A percentile compares a stretch with the other conserved stretches of the same genome.
These are phyloP conservation scores for Miltochrista miniata DNA, from an alignment of 2,888 invertebrate genomes.

Conservation along the genomic window DNA sequence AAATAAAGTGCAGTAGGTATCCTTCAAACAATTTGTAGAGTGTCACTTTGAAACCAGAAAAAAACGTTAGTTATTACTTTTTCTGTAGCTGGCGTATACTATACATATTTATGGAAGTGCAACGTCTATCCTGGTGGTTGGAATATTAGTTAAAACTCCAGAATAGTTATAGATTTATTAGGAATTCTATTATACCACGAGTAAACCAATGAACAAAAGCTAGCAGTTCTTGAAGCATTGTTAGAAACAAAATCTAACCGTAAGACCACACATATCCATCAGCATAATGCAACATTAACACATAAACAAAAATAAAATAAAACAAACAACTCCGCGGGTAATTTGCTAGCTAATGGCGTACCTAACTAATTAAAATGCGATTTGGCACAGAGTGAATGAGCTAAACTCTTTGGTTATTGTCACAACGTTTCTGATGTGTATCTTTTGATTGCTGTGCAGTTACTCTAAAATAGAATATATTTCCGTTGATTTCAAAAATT, in stretches of 20 bases:
- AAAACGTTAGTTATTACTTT: too few relatives aligned
- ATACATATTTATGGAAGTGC: too few relatives aligned
- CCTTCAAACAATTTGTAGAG: not conserved
- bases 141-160: too few relatives aligned
- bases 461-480: constrained; percentile 21
- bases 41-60: too few relatives aligned
- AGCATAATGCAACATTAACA: constrained; percentile 71
- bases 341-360: constrained; percentile 76
- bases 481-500: constrained; percentile 39
- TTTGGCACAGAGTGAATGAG: constrained; percentile 64
- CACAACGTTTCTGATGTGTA: constrained; percentile 63
- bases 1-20: not conserved
- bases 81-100: too few relatives aligned
- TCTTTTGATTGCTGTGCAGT: constrained; percentile 52
- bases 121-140: too few relatives aligned
- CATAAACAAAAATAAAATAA: constrained; percentile 76
- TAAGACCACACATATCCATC: constrained; percentile 48
- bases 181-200: too few relatives aligned
- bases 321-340: constrained; percentile 69
- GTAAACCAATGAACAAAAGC: too few relatives aligned
- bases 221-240: not conserved
- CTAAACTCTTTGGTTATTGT: constrained; percentile 56
- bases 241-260: constrained; percentile 16
- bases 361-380: constrained; percentile 80
- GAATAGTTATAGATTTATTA: too few relatives aligned